Base-by-base conservation (phyloP, 2,797 vertebrate species). In the Cossypha polioptera region DNA sequence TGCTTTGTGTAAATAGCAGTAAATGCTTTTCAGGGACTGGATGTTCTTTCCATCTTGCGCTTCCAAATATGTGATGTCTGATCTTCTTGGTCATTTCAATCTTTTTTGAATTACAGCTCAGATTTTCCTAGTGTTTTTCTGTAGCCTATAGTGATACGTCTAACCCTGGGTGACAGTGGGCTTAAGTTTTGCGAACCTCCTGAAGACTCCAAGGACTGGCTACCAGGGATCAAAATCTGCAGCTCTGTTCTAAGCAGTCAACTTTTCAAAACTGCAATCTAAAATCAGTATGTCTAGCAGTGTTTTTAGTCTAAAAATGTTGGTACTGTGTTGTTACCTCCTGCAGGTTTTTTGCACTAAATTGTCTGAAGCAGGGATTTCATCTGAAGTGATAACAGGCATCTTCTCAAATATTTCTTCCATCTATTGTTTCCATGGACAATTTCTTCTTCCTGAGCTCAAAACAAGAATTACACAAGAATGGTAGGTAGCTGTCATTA, bases 321-420 rank as follows among this genome's bases (percentile, higher is more conserved):
- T 61, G 55, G 17, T 77, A 7, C 53, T 94, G 7, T 89, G 59
- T 89, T 83, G 3, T 90, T 86, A 58, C 94, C 62, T 88, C 36
- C 26, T 57, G 31, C 91, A 97, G 99, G 99, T 99, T 95, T 99
- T 99, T 98, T 99, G 98, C 98, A 99, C 99, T 94, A 99, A 98
- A 97, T 97, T 99, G 96, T 98, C 98, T 2, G 98, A 98, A 95
- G 98, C 98, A 57, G 98, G 98, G 78, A 98, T 99, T 97, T 98
- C 99, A 88, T 94, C 97, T 54, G 99, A 99, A 7, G 99, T 99
- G 88, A 99, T 98, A 94, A 99, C 98, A 3, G 99, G 99, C 95
- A 99, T 99, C 97, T 99, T 99, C 97, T 99, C 99, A 84, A 99
- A 99, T 97, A 99, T 99, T 97, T 99, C 99, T 93, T 99, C 99